Evolutionary conservation across 2,888 invertebrate genomes (phyloP).

Genomic region (Clunio marinus): DNA sequence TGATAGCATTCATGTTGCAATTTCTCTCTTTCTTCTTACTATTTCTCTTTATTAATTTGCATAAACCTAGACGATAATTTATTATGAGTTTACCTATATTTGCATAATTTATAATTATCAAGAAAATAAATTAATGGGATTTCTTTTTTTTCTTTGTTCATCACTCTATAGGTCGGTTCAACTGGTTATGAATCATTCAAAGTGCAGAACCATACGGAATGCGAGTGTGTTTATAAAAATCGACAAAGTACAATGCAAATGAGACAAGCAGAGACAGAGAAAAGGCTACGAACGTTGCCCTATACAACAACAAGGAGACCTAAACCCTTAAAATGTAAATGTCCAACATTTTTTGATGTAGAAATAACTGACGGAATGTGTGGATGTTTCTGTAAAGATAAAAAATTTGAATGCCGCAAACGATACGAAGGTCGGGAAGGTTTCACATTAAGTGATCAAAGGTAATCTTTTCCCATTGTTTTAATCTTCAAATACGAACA

Average conservation of each 20-base stretch:
- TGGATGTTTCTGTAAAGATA: too few species aligned
- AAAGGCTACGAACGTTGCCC: background rate
- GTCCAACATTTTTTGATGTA: too few species aligned
- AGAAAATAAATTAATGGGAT: background rate
- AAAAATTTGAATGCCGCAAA: too few species aligned
- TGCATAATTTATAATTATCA: background rate
- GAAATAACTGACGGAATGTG: too few species aligned
- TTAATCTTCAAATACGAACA: too few species aligned
- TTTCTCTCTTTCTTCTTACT: too few species aligned
- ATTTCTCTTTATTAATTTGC: conserved; percentile 9
- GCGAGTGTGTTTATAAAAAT: background rate
- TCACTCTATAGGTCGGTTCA: background rate
- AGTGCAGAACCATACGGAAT: conserved; percentile 18
- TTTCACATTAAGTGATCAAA: too few species aligned
- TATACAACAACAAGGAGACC: too few species aligned
- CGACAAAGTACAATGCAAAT: background rate
- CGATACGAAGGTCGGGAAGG: too few species aligned
- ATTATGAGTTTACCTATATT: background rate
- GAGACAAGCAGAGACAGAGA: background rate
- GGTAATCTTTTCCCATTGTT: too few species aligned
- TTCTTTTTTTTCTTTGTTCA: background rate
- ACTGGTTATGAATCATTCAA: conserved; percentile 1
- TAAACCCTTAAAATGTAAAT: too few species aligned
- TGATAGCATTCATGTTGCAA: too few species aligned
- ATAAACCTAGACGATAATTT: conserved; percentile 13